Evolutionary conservation across 1,140 invertebrate genomes (phyloP).

Genomic region (Chlorops oryzae): DNA sequence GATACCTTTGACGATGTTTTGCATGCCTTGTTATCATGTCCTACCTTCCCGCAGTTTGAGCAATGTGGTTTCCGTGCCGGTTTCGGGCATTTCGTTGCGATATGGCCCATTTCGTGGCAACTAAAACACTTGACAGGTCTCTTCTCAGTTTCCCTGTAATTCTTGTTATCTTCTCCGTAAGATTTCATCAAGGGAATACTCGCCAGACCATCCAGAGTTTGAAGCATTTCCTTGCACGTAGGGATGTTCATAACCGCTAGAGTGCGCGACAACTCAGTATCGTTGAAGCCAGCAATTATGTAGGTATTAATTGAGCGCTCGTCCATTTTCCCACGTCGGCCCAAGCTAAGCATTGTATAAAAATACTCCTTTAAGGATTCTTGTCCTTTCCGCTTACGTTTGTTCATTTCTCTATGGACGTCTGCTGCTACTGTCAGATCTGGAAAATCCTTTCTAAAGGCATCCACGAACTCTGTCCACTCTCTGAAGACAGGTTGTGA

Average conservation of each 20-base stretch:
- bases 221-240: neutral
- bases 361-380: constrained; percentile 3
- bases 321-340: constrained; percentile 1
- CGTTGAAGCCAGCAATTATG: neutral
- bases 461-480: constrained; percentile 3
- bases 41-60: no score
- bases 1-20: no score
- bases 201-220: no score
- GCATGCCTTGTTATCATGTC: no score
- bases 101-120: no score
- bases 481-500: neutral
- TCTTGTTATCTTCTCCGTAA: no score
- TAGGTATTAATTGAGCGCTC: constrained; percentile 1
- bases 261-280: no score
- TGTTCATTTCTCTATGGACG: neutral
- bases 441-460: neutral
- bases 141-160: no score
- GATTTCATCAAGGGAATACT: no score
- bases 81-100: no score
- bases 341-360: constrained; percentile 1
- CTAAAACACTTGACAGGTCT: no score
- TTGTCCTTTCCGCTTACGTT: neutral
- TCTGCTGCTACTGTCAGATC: neutral
- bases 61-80: no score
- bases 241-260: neutral